Evolutionary conservation across 2,113 vertebrate genomes (phyloP).

Genomic region (Monarcha castaneiventris): DNA sequence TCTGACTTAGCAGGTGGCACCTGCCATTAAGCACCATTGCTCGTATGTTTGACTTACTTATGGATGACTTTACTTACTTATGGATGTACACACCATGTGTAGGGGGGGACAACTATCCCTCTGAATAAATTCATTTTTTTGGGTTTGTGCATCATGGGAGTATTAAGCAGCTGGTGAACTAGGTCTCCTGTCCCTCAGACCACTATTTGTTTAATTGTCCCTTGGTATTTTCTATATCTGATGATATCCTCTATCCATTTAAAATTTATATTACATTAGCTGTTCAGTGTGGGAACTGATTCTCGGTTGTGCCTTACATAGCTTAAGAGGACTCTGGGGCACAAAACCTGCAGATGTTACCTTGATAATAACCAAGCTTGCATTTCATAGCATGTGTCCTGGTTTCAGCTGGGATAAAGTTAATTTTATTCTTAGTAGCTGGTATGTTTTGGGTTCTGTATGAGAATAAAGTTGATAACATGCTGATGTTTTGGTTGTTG

Average conservation of each 20-base stretch:
- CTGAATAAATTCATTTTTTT: background rate
- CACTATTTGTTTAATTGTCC: background rate
- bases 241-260: background rate
- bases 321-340: background rate
- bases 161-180: background rate
- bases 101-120: background rate
- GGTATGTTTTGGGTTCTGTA: background rate
- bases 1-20: background rate
- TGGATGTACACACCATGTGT: background rate
- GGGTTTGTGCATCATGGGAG: background rate
- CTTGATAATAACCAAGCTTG: background rate
- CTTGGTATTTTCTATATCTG: background rate
- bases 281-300: background rate
- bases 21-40: background rate
- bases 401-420: background rate
- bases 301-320: background rate
- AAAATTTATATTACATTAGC: background rate
- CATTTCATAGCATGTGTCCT: background rate
- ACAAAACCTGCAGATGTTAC: background rate
- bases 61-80: background rate
- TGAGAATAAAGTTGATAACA: background rate
- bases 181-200: background rate
- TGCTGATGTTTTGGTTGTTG: background rate
- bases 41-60: background rate
- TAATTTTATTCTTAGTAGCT: background rate